A percentile compares a stretch with the other conserved stretches of the same genome.
Conservation (phyloP, 2,797 vertebrate genomes). For the Orestias chungarensis region DNA sequence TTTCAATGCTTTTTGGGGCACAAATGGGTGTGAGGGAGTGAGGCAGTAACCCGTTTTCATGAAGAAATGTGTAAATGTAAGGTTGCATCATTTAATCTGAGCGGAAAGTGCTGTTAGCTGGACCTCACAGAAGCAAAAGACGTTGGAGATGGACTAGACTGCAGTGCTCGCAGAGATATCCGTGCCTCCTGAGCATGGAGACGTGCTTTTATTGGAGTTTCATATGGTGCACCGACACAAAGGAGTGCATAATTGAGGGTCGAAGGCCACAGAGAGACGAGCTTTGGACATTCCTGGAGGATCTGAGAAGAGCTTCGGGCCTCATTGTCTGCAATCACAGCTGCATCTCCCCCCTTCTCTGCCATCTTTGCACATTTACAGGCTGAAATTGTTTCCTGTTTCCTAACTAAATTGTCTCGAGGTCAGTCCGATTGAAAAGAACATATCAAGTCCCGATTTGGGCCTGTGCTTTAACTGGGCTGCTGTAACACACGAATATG, state of each 20-base stretch:
- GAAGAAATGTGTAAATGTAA: neutral
- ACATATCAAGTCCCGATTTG: neutral
- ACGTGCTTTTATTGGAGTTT: neutral
- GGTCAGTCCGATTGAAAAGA: neutral
- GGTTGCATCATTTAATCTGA: neutral
- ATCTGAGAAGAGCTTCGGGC: too few relatives aligned
- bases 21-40: neutral
- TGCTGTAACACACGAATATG: neutral
- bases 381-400: neutral
- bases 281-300: too few relatives aligned
- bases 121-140: neutral
- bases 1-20: conserved; percentile 7
- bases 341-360: too few relatives aligned
- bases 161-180: neutral
- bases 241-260: neutral
- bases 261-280: too few relatives aligned
- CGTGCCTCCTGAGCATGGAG: neutral
- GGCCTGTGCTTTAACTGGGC: neutral
- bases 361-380: neutral
- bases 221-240: neutral
- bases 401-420: neutral
- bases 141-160: neutral
- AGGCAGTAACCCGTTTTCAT: neutral
- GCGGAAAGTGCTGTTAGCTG: neutral
- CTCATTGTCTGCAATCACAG: neutral